Evolutionary conservation across 2,888 invertebrate genomes (phyloP), one percentile per base, ranked within the genome.

Genomic region (Malthinus seriepunctatus): DNA sequence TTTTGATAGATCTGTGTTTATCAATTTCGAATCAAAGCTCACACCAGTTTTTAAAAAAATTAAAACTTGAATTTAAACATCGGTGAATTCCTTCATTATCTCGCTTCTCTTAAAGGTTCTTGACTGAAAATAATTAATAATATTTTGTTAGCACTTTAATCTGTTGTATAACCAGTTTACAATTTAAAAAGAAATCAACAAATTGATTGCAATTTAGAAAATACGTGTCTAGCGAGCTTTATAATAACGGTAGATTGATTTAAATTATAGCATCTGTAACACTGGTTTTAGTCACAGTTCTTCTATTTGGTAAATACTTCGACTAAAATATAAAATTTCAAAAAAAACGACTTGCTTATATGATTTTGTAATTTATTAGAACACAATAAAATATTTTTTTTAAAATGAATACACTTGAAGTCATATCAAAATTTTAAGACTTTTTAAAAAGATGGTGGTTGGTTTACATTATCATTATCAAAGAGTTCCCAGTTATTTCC

Each of bases 401-500:
- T 33, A 33, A 35, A 8, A 10, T 35, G 9, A 42, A 6, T 42
- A 15, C 47, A 11, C 3, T 42, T 5, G 11, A 11, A 8, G 14
- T 37, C 8, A 11, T 8, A 37, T 3, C 14, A 39, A 39, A 39
- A 8, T 42, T 9, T 15, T 38, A 38, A 12, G 12, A 38, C n/a
- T n/a, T 38, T 12, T 38, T 15, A 42, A 42, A 42, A 0, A 15
- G 39, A 11, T n/a, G 39, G 38, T 7, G 8, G 34, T 4, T 10
- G 23, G 8, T 31, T 32, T 6, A 7, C 12, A 35, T 42, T 44
- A 23, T 8, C 14, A 2, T 38, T 15, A 5, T 51, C 57, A 11
- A 47, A 61, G 10, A 49, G 50, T 34, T 61, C 57, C 61, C 61
- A 61, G 14, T 61, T 57, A 23, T 57, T 61, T 31, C 61, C 61